These are phyloP conservation scores for Villa cingulata DNA, from an alignment of 2,888 invertebrate species.

Conservation along the genomic window DNA sequence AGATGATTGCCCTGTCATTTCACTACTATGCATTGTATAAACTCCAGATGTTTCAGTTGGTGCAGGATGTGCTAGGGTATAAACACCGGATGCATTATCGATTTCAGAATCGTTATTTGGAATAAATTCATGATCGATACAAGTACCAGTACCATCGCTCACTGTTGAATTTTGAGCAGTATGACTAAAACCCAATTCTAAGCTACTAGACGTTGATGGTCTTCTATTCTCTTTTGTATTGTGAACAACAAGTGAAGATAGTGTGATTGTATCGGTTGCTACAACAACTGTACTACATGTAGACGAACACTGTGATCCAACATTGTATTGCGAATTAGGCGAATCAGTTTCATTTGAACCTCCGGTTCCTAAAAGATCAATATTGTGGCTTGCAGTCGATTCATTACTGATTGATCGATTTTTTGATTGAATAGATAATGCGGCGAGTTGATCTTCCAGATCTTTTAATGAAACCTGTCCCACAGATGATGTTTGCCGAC, in stretches of 20 bases:
- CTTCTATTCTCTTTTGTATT: slow-evolving; percentile 42
- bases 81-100: slow-evolving; percentile 44
- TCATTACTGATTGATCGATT: slow-evolving; percentile 19
- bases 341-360: slow-evolving; percentile 38
- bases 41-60: slow-evolving; percentile 78
- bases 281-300: slow-evolving; percentile 81
- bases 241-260: slow-evolving; percentile 21
- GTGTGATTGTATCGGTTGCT: slow-evolving; percentile 36
- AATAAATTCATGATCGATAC: slow-evolving; percentile 47
- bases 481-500: slow-evolving; percentile 43
- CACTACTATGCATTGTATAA: slow-evolving; percentile 61
- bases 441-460: slow-evolving; percentile 36
- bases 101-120: slow-evolving; percentile 26
- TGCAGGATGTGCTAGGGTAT: slow-evolving; percentile 46
- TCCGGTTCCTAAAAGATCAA: slow-evolving; percentile 15
- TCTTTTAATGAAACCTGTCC: slow-evolving; percentile 35
- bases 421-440: slow-evolving; percentile 29
- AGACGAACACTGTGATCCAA: slow-evolving; percentile 72
- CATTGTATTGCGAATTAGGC: slow-evolving; percentile 42
- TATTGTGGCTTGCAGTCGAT: slow-evolving; percentile 19
- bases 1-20: slow-evolving; percentile 42
- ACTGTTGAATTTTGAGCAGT: slow-evolving; percentile 74
- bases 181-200: slow-evolving; percentile 74
- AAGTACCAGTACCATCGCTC: slow-evolving; percentile 55
- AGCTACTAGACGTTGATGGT: slow-evolving; percentile 64